Conservation (phyloP, 1,140 invertebrate species). For the Apocrypta bakeri region DNA sequence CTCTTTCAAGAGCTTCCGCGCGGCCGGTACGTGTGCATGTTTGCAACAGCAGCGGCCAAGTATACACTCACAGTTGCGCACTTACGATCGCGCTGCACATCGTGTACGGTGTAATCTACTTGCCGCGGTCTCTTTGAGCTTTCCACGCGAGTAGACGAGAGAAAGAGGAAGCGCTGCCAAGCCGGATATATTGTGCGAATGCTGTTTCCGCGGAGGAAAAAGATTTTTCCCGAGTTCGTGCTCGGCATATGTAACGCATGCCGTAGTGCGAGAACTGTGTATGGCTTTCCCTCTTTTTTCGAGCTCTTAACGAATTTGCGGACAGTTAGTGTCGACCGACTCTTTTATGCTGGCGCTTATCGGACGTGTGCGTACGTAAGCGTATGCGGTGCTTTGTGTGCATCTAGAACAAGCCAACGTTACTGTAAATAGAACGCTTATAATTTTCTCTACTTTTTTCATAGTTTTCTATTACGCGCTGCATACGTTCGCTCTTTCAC, state of each 20-base stretch:
- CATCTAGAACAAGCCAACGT: not conserved
- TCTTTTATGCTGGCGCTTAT: not conserved
- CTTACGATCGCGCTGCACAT: constrained; percentile 14
- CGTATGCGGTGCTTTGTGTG: not conserved
- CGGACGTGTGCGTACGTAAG: not conserved
- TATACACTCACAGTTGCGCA: not conserved
- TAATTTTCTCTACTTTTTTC: not conserved
- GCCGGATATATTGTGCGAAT: constrained; percentile 2
- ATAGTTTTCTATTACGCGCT: not conserved
- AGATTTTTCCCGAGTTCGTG: constrained; percentile 42
- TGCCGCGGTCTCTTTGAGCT: constrained; percentile 44
- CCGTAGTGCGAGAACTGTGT: not conserved
- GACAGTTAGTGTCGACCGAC: constrained; percentile 4
- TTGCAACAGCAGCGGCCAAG: not conserved
- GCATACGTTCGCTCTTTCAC: not conserved
- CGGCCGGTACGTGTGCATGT: not conserved
- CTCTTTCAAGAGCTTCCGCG: constrained; percentile 5
- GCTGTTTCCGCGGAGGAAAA: constrained; percentile 4
- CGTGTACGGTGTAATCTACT: constrained; percentile 41
- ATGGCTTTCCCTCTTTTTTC: not conserved
- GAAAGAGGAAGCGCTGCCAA: not conserved
- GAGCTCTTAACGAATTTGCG: constrained; percentile 44
- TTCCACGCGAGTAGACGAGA: not conserved
- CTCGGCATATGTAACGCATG: constrained; percentile 41
- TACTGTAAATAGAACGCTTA: not conserved